Base-by-base conservation (phyloP, 2,797 vertebrate genomes). In the Danio choprae region DNA sequence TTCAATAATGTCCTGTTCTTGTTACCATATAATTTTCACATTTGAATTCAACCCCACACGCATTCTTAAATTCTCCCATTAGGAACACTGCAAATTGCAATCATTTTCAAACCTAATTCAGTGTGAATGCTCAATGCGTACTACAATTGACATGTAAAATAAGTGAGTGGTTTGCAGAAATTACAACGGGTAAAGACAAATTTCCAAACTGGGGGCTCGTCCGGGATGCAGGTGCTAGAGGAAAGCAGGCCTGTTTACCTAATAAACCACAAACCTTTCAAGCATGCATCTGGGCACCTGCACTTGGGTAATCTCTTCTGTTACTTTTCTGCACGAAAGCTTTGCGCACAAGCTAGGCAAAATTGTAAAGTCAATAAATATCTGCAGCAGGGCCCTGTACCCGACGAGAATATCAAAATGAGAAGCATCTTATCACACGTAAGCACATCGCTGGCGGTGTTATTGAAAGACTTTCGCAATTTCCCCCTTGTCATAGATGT, bases 341-440 rank as follows among this genome's bases (percentile, higher is more conserved):
- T 67, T 64, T 53, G 44, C 40, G 65, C 38, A 62, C 48, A 13
- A 9, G n/a, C 10, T 43, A 55, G n/a, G 20, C 38, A 74, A 71
- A 77, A 78, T 67, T 70, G 68, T 82, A 16, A 73, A 77, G 79
- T 81, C 74, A 50, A 18, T 80, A 48, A 73, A 69, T 77, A 58
- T 51, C 55, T 76, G 69, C 51, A 64, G 75, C 60, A 63, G 41
- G 44, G 58, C 50, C 50, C 50, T 12, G 13, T 40, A 78, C 56
- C 63, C 53, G 48, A 46, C 70, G n/a, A 44, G 83, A 71, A 84
- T 62, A 71, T 85, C 56, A 83, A 81, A 80, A 74, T 55, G 18
- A 67, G 71, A 43, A 43, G 43, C 73, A 73, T 79, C 80, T 86
- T 85, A 87, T 87, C 85, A 77, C 77, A 77, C 73, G 64, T 48